These are phyloP conservation scores for Monarcha castaneiventris DNA, from an alignment of 2,113 vertebrate genomes.

Conservation along the genomic window DNA sequence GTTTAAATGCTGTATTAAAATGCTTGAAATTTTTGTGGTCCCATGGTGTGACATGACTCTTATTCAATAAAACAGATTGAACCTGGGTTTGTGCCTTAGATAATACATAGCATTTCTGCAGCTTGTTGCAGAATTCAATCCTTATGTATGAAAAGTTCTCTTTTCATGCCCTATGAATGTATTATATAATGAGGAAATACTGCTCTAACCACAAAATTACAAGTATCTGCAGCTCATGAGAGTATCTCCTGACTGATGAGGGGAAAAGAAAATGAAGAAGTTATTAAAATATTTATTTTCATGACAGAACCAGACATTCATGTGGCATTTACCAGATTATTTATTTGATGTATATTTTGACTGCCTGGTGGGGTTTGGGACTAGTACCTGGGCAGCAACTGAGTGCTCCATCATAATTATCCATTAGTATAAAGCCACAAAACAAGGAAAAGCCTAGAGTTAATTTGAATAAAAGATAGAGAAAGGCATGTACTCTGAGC, in stretches of 20 bases:
- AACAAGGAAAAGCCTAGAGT: not conserved
- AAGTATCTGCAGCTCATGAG: not conserved
- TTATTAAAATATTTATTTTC: not conserved
- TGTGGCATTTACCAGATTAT: not conserved
- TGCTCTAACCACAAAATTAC: not conserved
- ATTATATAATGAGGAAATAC: not conserved
- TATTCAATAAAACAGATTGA: not conserved
- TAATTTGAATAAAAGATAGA: slow-evolving; percentile 28
- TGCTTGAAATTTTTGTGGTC: not conserved
- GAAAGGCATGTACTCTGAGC: not conserved
- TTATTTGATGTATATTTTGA: not conserved
- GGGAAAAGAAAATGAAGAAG: not conserved
- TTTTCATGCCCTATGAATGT: not conserved
- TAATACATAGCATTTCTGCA: not conserved
- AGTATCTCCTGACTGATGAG: not conserved
- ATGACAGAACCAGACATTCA: not conserved
- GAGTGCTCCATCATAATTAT: not conserved
- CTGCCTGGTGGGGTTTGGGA: not conserved
- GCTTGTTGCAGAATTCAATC: not conserved
- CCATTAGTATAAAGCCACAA: not conserved
- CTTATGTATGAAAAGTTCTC: not conserved
- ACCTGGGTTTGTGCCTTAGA: not conserved
- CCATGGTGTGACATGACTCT: not conserved
- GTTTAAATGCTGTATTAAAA: not conserved
- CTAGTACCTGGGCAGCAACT: not conserved